Evolutionary conservation across 2,797 vertebrate species (phyloP).

Genomic region (Phataginus tricuspis): DNA sequence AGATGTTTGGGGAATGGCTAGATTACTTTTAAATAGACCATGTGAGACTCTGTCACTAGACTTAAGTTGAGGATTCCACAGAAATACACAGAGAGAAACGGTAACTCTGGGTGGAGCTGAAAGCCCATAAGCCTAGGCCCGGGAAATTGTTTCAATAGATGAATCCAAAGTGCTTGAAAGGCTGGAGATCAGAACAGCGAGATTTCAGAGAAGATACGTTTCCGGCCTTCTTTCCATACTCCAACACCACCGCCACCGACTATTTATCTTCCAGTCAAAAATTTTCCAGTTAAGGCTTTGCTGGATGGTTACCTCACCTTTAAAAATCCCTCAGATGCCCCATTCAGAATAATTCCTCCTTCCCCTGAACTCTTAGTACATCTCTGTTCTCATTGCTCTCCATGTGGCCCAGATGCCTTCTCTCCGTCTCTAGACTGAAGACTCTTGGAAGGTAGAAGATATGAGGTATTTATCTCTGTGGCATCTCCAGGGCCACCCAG

Average conservation of each 20-base stretch:
- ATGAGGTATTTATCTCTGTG: background rate
- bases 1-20: slow-evolving; percentile 63
- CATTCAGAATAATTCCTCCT: background rate
- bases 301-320: background rate
- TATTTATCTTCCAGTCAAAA: slow-evolving; percentile 17
- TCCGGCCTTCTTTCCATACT: background rate
- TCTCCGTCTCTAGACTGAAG: background rate
- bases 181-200: background rate
- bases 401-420: background rate
- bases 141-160: slow-evolving; percentile 27
- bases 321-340: background rate
- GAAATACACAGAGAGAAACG: background rate
- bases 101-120: background rate
- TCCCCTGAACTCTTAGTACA: background rate
- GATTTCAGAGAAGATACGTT: background rate
- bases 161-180: background rate
- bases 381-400: background rate
- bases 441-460: background rate
- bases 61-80: background rate
- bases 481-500: background rate
- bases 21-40: slow-evolving; percentile 65
- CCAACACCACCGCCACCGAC: background rate
- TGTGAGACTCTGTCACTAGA: slow-evolving; percentile 31
- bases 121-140: background rate
- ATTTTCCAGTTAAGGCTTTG: background rate